Percentiles rank a stretch among this genome's conserved stretches.
phyloP scores from a whole-genome alignment of 2,797 vertebrate genomes.

The Loriculus beryllinus region DNA sequence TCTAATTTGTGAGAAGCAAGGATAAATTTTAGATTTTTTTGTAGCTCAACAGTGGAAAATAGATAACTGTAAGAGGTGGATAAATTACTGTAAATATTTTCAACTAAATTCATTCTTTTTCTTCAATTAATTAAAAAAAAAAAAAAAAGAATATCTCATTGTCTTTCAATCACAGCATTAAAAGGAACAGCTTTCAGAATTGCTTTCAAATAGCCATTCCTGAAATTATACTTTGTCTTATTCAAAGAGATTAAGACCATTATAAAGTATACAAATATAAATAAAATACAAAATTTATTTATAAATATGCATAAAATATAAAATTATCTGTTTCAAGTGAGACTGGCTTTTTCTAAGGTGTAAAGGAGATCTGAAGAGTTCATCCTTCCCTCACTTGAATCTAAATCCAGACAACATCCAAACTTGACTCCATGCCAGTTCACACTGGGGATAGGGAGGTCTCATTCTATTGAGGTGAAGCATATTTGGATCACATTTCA shows the following conservation, averaged over 20 bases:
- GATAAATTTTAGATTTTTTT: not conserved
- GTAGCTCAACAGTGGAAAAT: not conserved
- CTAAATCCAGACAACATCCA: not conserved
- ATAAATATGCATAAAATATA: not conserved
- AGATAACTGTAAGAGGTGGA: not conserved
- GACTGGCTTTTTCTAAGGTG: not conserved
- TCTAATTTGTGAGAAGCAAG: not conserved
- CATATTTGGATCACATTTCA: not conserved
- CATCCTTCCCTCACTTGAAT: not conserved
- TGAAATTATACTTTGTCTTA: not conserved
- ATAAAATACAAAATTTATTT: too few relatives aligned
- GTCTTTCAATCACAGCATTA: not conserved
- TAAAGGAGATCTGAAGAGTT: not conserved
- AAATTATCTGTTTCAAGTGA: not conserved
- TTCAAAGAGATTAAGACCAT: not conserved
- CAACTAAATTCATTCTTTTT: not conserved
- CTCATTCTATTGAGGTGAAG: not conserved
- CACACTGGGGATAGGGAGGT: too few relatives aligned
- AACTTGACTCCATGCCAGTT: not conserved
- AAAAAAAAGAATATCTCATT: not conserved
- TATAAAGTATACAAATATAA: not conserved
- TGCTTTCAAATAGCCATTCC: not conserved
- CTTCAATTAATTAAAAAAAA: not conserved
- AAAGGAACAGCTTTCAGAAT: not conserved
- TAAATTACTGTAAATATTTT: slow-evolving; percentile 14